These are phyloP conservation scores for Plagiodera versicolora DNA, from an alignment of 2,888 invertebrate genomes.

Conservation along the genomic window DNA sequence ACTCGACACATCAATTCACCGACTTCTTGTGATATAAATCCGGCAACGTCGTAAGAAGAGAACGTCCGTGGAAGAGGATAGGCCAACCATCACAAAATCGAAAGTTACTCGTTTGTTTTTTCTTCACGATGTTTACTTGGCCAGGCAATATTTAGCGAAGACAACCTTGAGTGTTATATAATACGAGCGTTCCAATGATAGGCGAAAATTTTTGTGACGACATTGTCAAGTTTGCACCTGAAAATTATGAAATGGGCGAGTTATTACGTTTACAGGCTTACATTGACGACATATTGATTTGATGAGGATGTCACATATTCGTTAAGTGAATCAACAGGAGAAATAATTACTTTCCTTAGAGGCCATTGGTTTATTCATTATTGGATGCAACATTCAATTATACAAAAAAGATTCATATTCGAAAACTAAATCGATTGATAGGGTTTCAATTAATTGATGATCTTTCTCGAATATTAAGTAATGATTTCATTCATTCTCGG, in stretches of 20 bases:
- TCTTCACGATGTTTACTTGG: slow-evolving; percentile 9
- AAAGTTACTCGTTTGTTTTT: slow-evolving; percentile 23
- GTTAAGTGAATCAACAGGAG: no score
- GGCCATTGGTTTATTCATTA: no score
- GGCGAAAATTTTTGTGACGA: slow-evolving; percentile 10
- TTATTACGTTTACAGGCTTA: background rate
- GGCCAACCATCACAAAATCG: slow-evolving; percentile 19
- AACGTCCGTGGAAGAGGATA: background rate
- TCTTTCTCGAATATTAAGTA: no score
- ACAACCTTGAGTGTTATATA: slow-evolving; percentile 12
- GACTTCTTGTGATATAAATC: background rate
- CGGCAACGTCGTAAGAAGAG: background rate
- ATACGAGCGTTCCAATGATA: background rate
- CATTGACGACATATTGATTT: background rate
- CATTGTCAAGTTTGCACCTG: slow-evolving; percentile 10
- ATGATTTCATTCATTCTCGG: no score
- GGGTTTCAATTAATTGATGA: no score
- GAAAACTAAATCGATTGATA: no score
- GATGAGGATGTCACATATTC: no score
- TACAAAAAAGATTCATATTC: no score
- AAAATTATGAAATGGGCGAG: slow-evolving; percentile 3
- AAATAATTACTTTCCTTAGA: no score
- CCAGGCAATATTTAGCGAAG: slow-evolving; percentile 9
- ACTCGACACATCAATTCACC: background rate
- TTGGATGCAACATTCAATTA: no score